Evolutionary conservation across 2,113 vertebrate genomes (phyloP).

Genomic region (Amphiprion percula): DNA sequence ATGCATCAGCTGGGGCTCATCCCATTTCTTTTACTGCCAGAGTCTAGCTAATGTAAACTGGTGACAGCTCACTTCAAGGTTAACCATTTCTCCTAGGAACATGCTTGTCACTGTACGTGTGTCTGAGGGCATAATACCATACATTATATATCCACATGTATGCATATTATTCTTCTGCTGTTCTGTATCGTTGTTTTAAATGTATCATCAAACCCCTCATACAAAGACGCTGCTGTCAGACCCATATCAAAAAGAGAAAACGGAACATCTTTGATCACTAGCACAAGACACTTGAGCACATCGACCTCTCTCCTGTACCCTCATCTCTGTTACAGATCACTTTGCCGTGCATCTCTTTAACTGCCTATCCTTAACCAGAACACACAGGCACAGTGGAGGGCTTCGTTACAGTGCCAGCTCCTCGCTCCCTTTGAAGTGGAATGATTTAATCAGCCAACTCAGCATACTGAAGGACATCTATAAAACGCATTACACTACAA

Average conservation of each 20-base stretch:
- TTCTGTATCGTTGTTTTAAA: constrained; percentile 38
- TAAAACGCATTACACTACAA: constrained; percentile 74
- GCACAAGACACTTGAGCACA: constrained; percentile 54
- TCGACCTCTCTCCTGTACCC: constrained; percentile 20
- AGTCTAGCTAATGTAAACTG: constrained; percentile 59
- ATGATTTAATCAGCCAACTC: constrained; percentile 79
- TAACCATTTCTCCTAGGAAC: constrained; percentile 45
- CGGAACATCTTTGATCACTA: constrained; percentile 44
- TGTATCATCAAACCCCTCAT: constrained; percentile 40
- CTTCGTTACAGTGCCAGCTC: constrained; percentile 57
- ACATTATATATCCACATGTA: not conserved
- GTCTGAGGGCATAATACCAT: constrained; percentile 9
- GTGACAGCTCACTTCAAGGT: constrained; percentile 69
- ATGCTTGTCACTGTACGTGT: not conserved
- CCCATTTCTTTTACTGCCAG: constrained; percentile 61
- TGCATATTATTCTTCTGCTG: not conserved
- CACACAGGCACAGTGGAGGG: constrained; percentile 49
- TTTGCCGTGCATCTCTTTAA: constrained; percentile 54
- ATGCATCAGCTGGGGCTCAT: constrained; percentile 58
- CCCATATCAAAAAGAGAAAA: constrained; percentile 44
- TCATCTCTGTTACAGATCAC: constrained; percentile 44
- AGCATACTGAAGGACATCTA: constrained; percentile 80
- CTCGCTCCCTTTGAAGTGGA: constrained; percentile 65
- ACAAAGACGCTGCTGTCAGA: constrained; percentile 10
- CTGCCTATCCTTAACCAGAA: constrained; percentile 66